Conservation (phyloP, 2,113 vertebrate species). For the Onychostoma macrolepis region DNA sequence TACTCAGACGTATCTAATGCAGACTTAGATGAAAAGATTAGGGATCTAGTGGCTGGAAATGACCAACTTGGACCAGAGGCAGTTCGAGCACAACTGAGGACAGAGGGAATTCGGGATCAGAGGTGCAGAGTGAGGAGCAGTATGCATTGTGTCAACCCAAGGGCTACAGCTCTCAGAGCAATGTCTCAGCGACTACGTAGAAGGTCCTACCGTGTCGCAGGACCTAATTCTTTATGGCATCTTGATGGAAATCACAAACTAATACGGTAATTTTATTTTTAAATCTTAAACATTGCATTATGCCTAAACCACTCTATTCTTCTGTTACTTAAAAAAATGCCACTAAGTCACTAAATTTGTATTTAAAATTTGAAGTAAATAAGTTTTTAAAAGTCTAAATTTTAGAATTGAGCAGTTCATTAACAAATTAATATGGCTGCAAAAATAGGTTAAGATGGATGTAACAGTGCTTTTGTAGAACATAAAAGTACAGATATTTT, state of each 20-base stretch:
- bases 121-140: slow-evolving; percentile 18
- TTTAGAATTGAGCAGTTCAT: background rate
- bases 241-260: slow-evolving; percentile 19
- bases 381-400: too few species aligned
- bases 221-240: too few species aligned
- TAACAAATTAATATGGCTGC: background rate
- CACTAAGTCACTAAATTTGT: background rate
- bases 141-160: slow-evolving; percentile 18
- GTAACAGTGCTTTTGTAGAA: background rate
- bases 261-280: background rate
- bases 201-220: slow-evolving; percentile 22
- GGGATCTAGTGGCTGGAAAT: slow-evolving; percentile 27
- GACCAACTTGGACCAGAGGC: slow-evolving; percentile 30
- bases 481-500: background rate
- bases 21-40: background rate
- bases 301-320: background rate
- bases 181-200: slow-evolving; percentile 8
- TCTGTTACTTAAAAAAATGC: background rate
- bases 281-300: too few species aligned
- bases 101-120: slow-evolving; percentile 13
- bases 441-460: background rate
- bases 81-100: slow-evolving; percentile 7
- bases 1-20: background rate
- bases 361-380: background rate
- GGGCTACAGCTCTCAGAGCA: slow-evolving; percentile 23